Evolutionary conservation across 2,113 vertebrate species (phyloP), one percentile per base, ranked within the genome.

Genomic region (Castor canadensis): DNA sequence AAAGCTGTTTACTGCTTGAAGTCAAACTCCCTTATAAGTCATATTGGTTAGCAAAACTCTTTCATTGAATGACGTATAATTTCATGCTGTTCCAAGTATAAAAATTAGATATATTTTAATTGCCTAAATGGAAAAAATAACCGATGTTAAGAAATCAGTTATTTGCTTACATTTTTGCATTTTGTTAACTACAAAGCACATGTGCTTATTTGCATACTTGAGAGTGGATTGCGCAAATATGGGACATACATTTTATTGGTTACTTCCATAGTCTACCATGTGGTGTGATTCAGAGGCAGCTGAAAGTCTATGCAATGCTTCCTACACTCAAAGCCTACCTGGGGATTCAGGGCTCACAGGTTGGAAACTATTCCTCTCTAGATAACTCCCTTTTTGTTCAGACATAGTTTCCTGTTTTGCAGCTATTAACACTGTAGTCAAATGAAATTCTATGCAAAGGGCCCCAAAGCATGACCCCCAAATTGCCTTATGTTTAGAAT

Each of bases 231-330:
- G 19, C 82, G 66, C 5, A 8, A 52, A 38, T 5, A 35, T 2
- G 43, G n/a, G 24, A 54, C 75, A 72, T 4, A 26, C 0, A 2
- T 5, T 12, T 2, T 49, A 45, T 15, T 49, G 45, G 38, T 66
- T 82, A 24, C 49, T 54, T 32, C 17, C 11, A 2, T 1, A 20
- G 17, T 49, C 38, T 16, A 3, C 30, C 11, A 13, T 40, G 82
- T 2, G 47, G 58, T 28, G 0, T 40, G 20, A 5, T 30, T 24
- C 12, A 38, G 0, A 0, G 0, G 9, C 26, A 3, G 9, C 45
- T 28, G 73, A 69, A 58, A 20, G 9, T 43, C 69, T 19, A 0
- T 1, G 2, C 9, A 45, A 9, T 1, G n/a, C 5, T 2, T 30
- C 0, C 43, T 81, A 12, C 40, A 20, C 6, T 56, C 26, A 6